These are phyloP conservation scores for Lepilemur septentrionalis DNA, from an alignment of 2,797 vertebrate species.

Conservation along the genomic window DNA sequence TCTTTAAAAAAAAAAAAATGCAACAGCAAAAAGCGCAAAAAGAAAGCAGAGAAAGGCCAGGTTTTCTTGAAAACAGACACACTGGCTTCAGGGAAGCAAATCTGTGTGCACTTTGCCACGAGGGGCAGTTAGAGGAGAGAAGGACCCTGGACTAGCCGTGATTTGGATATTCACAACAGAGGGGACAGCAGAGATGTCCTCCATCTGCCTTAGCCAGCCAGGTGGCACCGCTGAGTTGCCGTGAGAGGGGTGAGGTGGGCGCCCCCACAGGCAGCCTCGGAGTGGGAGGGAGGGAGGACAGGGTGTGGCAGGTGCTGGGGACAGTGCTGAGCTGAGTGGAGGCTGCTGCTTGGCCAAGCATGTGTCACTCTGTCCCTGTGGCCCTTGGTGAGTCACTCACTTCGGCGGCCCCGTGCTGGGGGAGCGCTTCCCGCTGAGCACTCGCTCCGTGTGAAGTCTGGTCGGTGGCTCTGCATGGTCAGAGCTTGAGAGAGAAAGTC, in stretches of 20 bases:
- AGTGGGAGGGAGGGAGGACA: not conserved
- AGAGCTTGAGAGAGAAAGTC: not conserved
- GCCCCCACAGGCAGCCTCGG: rapidly evolving
- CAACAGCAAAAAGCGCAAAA: not conserved
- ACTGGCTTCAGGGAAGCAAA: not conserved
- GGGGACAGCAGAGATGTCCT: not conserved
- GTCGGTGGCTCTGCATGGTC: not conserved
- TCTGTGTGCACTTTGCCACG: rapidly evolving
- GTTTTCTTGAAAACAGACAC: not conserved
- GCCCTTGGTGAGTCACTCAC: rapidly evolving
- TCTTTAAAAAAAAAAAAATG: not conserved
- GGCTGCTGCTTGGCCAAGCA: not conserved
- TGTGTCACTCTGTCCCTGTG: rapidly evolving
- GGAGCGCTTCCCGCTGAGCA: rapidly evolving
- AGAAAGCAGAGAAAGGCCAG: not conserved
- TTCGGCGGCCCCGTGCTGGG: not conserved
- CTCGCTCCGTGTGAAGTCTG: rapidly evolving
- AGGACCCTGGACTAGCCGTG: rapidly evolving
- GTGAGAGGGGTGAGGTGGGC: rapidly evolving
- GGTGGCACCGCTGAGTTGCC: not conserved
- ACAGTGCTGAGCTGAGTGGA: rapidly evolving
- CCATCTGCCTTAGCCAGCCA: not conserved
- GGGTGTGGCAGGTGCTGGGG: rapidly evolving
- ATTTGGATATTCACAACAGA: not conserved
- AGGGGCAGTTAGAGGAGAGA: too few relatives aligned